Base-by-base conservation (phyloP, 2,888 invertebrate genomes). In the Crioceris asparagi region DNA sequence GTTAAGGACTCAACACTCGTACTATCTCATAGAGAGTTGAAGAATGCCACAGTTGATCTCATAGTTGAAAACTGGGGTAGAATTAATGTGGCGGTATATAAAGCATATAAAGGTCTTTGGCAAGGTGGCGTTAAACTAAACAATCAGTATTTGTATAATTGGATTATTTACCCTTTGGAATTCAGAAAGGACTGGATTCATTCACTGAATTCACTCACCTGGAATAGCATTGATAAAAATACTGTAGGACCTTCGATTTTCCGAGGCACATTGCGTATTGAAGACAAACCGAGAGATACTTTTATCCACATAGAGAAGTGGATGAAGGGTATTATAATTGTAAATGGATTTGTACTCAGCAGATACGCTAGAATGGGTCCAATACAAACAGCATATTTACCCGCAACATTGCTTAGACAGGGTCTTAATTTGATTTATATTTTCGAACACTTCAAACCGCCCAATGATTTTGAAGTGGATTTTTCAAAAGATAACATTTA, bases 331-430 rank as follows among this genome's bases (percentile, higher is more conserved):
- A 72, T 82, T 40, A 76, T 83, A 1, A 83, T 84, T 62, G 64
- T 92, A 2, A 92, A 92, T 59, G 84, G 83, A 0, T 75, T 83
- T 53, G 86, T 88, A 59, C 67, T 92, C 17, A 91, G 91, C 0
- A 72, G 91, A 32, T 90, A 90, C 61, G 78, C 79, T 0, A 54
- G 69, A 1, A 68, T 73, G 17, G 91, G 91, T 0, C 92, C 92
- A 0, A 85, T 87, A 61, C 68, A 79, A 39, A 84, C 85, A 0
- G 65, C 90, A 1, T 92, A 86, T 60, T 66, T 90, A 14, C 91
- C 91, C 0, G 83, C 77, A 0, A 75, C 83, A 1, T 72, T 79
- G 59, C 69, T 87, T 17, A 69, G 65, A 25, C 48, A 55, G 11
- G 77, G 77, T 15, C 39, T 40, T 4, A 62, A 62, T 42, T 49